These are phyloP conservation scores for Torymus auratus DNA, from an alignment of 2,888 invertebrate species.

Conservation along the genomic window DNA sequence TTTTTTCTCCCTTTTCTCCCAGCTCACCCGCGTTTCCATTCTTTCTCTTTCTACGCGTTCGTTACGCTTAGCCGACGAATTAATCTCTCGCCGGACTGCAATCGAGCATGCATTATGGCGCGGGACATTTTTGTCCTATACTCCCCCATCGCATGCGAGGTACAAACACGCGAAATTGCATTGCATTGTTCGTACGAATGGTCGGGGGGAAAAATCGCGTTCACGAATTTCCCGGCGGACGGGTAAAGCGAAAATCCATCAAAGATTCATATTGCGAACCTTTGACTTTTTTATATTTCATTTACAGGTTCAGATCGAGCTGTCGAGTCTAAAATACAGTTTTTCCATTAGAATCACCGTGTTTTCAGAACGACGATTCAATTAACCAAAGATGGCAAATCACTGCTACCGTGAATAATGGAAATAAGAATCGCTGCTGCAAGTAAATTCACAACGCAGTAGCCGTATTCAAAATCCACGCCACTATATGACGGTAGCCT, in stretches of 20 bases:
- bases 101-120: slow-evolving; percentile 2
- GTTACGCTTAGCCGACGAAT: slow-evolving; percentile 35
- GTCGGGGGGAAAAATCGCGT: not conserved
- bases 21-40: not conserved
- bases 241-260: not conserved
- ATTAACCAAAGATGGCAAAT: no score
- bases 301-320: no score
- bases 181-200: slow-evolving; percentile 11
- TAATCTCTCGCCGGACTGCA: slow-evolving; percentile 17
- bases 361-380: no score
- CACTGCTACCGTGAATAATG: no score
- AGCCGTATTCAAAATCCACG: not conserved
- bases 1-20: not conserved
- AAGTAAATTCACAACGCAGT: not conserved
- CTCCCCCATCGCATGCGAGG: not conserved
- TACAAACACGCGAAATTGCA: slow-evolving; percentile 2
- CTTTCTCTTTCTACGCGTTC: slow-evolving; percentile 29
- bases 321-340: no score
- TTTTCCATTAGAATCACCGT: no score
- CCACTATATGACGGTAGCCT: not conserved
- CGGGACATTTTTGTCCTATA: not conserved
- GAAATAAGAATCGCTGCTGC: no score
- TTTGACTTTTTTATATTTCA: no score
- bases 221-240: not conserved
- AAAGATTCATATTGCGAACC: not conserved